Percentiles rank a stretch among this genome's conserved stretches.
Evolutionary conservation across 2,888 invertebrate species (phyloP).

Genomic region (Melanchra persicariae): DNA sequence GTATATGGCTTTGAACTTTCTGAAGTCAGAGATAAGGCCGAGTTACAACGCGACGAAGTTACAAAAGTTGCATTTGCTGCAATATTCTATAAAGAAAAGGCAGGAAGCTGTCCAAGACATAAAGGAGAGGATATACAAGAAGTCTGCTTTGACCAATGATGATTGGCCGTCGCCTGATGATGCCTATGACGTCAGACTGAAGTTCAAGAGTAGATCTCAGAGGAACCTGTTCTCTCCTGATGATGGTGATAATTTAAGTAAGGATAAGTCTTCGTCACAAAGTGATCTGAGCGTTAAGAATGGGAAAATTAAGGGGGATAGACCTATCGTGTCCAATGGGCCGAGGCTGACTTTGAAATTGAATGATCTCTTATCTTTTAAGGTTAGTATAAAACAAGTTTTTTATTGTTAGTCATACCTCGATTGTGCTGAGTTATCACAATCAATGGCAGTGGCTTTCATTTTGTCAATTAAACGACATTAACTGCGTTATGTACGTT

Average conservation of each 20-base stretch:
- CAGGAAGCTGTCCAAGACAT: constrained; percentile 91
- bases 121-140: constrained; percentile 86
- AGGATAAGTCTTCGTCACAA: constrained; percentile 76
- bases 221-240: constrained; percentile 83
- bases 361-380: constrained; percentile 88
- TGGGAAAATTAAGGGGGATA: constrained; percentile 81
- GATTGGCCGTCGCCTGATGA: constrained; percentile 73
- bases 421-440: too few relatives aligned
- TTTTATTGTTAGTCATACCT: too few relatives aligned
- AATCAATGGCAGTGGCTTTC: too few relatives aligned
- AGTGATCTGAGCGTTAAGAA: constrained; percentile 78
- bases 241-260: constrained; percentile 72
- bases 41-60: constrained; percentile 94
- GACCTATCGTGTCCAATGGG: constrained; percentile 79
- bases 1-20: constrained; percentile 88
- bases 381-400: constrained; percentile 73
- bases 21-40: constrained; percentile 92
- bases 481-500: too few relatives aligned
- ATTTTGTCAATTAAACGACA: too few relatives aligned
- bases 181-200: constrained; percentile 71
- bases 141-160: constrained; percentile 81
- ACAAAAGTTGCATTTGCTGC: constrained; percentile 92
- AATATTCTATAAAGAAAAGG: constrained; percentile 93
- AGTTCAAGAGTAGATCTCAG: constrained; percentile 79
- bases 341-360: constrained; percentile 85